Conservation (phyloP, 35 echinoderm and acorn worm species). For the Ptychodera flava region DNA sequence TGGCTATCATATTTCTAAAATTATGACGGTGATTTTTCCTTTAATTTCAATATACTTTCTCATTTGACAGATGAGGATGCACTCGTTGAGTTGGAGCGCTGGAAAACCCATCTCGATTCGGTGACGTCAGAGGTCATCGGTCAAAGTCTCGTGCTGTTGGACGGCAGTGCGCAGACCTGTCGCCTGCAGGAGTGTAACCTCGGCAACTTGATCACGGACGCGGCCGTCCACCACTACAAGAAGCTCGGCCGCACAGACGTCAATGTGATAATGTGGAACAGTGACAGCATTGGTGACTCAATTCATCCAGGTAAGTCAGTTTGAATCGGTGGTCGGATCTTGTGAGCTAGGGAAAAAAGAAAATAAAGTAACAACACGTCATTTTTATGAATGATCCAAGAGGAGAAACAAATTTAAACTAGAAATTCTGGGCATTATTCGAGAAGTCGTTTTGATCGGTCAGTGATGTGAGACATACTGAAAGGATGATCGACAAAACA, state of each 20-base stretch:
- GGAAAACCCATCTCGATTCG: conserved; percentile 35
- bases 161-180: conserved; percentile 40
- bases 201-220: conserved; percentile 73
- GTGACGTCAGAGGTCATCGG: conserved; percentile 39
- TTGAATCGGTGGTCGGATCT: too few relatives aligned
- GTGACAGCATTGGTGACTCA: conserved; percentile 32
- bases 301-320: conserved; percentile 40
- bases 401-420: too few relatives aligned
- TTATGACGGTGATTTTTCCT: too few relatives aligned
- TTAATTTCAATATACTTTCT: too few relatives aligned
- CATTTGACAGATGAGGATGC: conserved; percentile 39
- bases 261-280: conserved; percentile 51
- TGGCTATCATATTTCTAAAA: too few relatives aligned
- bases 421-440: too few relatives aligned
- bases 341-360: too few relatives aligned
- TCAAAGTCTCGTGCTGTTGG: conserved; percentile 25
- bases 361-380: too few relatives aligned
- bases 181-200: conserved; percentile 56
- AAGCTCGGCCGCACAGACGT: conserved; percentile 34
- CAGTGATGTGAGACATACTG: too few relatives aligned
- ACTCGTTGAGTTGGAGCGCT: conserved; percentile 13
- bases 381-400: too few relatives aligned
- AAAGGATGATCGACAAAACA: too few relatives aligned
- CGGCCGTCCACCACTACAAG: conserved; percentile 34
- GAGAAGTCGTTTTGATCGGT: too few relatives aligned